phyloP scores from a whole-genome alignment of 2,888 invertebrate genomes.

The Acrocyrtus sp. region DNA sequence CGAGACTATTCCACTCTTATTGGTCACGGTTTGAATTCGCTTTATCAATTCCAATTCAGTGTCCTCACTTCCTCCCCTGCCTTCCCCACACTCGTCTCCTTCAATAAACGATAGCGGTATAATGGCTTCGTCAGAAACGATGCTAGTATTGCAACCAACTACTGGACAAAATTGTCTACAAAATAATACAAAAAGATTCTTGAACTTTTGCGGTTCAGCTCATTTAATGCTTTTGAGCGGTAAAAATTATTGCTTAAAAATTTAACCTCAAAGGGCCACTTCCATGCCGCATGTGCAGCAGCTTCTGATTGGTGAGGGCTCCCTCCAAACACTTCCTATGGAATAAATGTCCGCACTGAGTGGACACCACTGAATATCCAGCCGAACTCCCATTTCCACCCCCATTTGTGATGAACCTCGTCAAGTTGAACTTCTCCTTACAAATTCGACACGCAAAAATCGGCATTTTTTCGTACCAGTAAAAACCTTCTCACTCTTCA shows the following conservation, averaged over 20 bases:
- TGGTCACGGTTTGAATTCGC: conserved; percentile 29
- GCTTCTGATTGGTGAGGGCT: conserved; percentile 50
- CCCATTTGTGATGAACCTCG: conserved; percentile 10
- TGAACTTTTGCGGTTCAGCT: not conserved
- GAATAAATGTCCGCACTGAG: conserved; percentile 53
- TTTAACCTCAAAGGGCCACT: conserved; percentile 48
- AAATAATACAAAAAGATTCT: not conserved
- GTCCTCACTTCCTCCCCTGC: not conserved
- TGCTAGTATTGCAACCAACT: conserved; percentile 25
- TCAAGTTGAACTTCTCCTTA: conserved; percentile 29
- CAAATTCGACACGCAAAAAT: conserved; percentile 51
- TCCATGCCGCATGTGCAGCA: conserved; percentile 43
- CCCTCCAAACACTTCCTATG: conserved; percentile 53
- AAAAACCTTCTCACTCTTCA: no score
- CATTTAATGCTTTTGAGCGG: not conserved
- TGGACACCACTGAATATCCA: conserved; percentile 23
- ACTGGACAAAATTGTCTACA: conserved; percentile 49
- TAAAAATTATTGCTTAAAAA: not conserved
- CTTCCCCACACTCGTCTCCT: no score
- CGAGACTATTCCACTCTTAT: conserved; percentile 32
- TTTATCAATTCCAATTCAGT: conserved; percentile 26
- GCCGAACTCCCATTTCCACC: no score
- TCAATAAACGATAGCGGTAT: conserved; percentile 20
- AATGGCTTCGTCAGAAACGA: conserved; percentile 22
- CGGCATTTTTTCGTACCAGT: no score